A percentile compares a stretch with the other conserved stretches of the same genome.
Evolutionary conservation across 2,888 invertebrate genomes (phyloP).

Genomic region (Osmoderma eremita): DNA sequence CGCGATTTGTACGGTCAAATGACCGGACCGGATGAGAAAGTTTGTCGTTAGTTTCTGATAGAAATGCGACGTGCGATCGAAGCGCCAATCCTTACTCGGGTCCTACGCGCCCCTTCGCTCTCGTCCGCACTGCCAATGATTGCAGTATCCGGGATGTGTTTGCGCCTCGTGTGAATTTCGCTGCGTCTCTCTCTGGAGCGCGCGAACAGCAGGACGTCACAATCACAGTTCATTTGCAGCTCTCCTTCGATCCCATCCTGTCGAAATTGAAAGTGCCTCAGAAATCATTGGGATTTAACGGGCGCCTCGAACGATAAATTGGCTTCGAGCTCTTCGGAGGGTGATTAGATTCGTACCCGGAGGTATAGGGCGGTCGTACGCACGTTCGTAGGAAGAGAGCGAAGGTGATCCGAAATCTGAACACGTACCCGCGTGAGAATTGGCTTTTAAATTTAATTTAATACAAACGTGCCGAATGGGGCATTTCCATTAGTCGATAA

Average conservation of each 20-base stretch:
- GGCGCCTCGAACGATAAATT: slow-evolving; percentile 34
- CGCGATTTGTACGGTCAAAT: too few species aligned
- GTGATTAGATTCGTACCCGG: neutral
- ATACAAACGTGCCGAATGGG: slow-evolving; percentile 1
- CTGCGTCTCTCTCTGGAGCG: slow-evolving; percentile 47
- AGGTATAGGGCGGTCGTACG: neutral
- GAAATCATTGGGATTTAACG: slow-evolving; percentile 41
- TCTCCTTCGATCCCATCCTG: slow-evolving; percentile 52
- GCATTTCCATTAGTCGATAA: too few species aligned
- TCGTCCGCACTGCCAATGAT: slow-evolving; percentile 52
- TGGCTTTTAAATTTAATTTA: neutral
- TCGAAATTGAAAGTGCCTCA: slow-evolving; percentile 51
- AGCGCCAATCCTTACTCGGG: slow-evolving; percentile 47
- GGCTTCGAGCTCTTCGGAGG: slow-evolving; percentile 2
- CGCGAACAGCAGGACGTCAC: slow-evolving; percentile 54
- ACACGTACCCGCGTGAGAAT: neutral
- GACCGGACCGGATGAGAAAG: slow-evolving; percentile 12
- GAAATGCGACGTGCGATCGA: slow-evolving; percentile 47
- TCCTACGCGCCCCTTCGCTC: slow-evolving; percentile 48
- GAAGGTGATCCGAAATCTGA: neutral
- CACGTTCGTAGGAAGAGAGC: neutral
- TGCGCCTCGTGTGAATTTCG: slow-evolving; percentile 54
- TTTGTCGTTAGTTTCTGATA: slow-evolving; percentile 29
- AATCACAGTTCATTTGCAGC: slow-evolving; percentile 58
- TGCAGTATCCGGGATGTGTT: slow-evolving; percentile 62